Evolutionary conservation across 2,797 vertebrate species (phyloP).

Genomic region (Hephaestus fuliginosus): DNA sequence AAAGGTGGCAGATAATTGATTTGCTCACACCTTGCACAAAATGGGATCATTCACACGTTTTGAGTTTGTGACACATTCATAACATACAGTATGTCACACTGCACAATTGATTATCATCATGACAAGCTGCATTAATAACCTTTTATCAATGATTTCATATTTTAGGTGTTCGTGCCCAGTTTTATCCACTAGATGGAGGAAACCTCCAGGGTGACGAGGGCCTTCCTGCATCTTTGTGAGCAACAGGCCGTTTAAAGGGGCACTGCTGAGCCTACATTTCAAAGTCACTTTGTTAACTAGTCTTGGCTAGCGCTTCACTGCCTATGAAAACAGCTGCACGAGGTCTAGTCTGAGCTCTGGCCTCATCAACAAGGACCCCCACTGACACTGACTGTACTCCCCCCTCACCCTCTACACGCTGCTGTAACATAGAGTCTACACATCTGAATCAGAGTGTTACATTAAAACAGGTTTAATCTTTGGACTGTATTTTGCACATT

Average conservation of each 20-base stretch:
- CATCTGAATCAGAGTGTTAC: too few species aligned
- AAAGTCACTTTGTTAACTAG: background rate
- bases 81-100: background rate
- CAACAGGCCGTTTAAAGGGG: background rate
- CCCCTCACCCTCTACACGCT: too few species aligned
- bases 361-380: too few species aligned
- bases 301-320: background rate
- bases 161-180: background rate
- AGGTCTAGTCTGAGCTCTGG: background rate
- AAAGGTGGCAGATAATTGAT: too few species aligned
- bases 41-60: background rate
- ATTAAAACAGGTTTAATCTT: too few species aligned
- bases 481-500: too few species aligned
- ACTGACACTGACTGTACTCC: too few species aligned
- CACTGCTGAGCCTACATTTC: too few species aligned
- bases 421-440: too few species aligned
- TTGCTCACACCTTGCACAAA: background rate
- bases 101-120: too few species aligned
- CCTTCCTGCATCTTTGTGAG: background rate
- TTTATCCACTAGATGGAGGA: constrained; percentile 17
- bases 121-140: too few species aligned
- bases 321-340: background rate
- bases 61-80: background rate
- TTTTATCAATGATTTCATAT: background rate
- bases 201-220: background rate